Base-by-base conservation (phyloP, 1,140 invertebrate genomes). In the Rhynchophorus ferrugineus region DNA sequence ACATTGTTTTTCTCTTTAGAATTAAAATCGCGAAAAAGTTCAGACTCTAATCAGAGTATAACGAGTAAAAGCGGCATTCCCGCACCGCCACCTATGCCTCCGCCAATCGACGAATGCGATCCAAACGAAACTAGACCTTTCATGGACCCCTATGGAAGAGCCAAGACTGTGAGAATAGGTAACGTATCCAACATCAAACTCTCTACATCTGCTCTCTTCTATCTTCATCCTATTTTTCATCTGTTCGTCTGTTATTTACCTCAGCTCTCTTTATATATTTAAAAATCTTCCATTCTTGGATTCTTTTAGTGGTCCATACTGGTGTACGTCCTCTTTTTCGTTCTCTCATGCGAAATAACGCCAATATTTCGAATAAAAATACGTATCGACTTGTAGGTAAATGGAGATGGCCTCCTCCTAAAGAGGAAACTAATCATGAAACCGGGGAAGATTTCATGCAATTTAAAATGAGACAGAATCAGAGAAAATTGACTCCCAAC, bases 321-420 rank as follows among this genome's bases (percentile, higher is more conserved):
- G 36, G 16, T 13, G 13, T 43, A 43, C 19, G 3, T 21, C 17
- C 17, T 18, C 5, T 16, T 18, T 39, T 39, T 16, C 6, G n/a
- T 7, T 33, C 29, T 7, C n/a, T 33, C 6, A 33, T 33, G 29
- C n/a, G 6, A 33, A 7, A 7, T 7, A 7, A 29, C 24, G 24
- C 24, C 5, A 29, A 11, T 6, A 29, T 29, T 29, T 29, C n/a
- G n/a, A n/a, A n/a, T n/a, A n/a, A n/a, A n/a, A n/a, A n/a, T n/a
- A n/a, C n/a, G n/a, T n/a, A 29, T 11, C 5, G 24, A 13, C 5
- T 44, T 44, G 2, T 97, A 46, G 93, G 93, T 9, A 95, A 95
- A 74, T 95, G 93, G 88, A 74, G 92, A 44, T 97, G 94, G 92
- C 94, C 94, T 20, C 95, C 94, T 13, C 89, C 87, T 1, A 85